These are phyloP conservation scores for Varanus komodoensis DNA, from an alignment of 2,113 vertebrate species.

Conservation along the genomic window DNA sequence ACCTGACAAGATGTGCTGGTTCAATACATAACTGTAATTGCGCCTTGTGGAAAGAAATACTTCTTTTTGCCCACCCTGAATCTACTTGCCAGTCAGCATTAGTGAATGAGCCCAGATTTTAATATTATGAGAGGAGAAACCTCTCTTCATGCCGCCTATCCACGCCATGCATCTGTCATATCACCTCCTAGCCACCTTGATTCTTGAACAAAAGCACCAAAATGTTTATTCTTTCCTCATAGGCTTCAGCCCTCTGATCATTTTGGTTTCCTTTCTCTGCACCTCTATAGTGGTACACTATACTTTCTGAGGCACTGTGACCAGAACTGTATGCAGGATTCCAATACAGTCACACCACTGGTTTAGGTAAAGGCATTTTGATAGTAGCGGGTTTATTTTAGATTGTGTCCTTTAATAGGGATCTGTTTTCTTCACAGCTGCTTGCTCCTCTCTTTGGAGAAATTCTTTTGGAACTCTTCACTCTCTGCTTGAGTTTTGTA, in stretches of 20 bases:
- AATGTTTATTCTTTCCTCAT: neutral
- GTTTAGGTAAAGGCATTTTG: neutral
- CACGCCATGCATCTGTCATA: neutral
- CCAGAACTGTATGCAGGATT: neutral
- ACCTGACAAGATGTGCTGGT: no score
- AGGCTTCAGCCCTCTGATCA: neutral
- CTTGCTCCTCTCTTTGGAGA: neutral
- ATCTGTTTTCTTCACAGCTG: neutral
- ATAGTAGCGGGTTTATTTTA: neutral
- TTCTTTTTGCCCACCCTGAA: neutral
- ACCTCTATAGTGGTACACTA: no score
- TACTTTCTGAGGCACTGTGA: neutral
- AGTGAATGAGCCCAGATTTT: neutral
- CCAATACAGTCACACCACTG: neutral
- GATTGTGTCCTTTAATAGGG: neutral
- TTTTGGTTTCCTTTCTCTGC: neutral
- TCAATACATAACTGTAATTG: neutral
- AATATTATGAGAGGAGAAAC: neutral
- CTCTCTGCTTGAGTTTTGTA: neutral
- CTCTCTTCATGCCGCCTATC: neutral
- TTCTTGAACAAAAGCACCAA: neutral
- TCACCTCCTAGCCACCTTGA: no score
- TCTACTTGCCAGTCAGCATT: neutral
- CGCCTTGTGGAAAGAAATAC: neutral
- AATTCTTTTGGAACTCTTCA: neutral